phyloP scores from a whole-genome alignment of 2,113 vertebrate genomes.

The Dendrocopos noguchii region DNA sequence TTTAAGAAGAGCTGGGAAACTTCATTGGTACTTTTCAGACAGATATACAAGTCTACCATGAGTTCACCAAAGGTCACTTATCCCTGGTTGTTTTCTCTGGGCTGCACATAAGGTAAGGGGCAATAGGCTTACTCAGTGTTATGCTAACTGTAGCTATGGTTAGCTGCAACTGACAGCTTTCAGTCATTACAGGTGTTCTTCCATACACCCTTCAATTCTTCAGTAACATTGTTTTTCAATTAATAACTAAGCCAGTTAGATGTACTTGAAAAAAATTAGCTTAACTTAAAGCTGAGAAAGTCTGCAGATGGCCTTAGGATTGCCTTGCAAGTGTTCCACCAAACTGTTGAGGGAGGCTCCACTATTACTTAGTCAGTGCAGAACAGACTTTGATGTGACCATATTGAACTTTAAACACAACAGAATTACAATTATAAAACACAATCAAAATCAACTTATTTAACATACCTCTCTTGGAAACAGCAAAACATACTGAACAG shows the following conservation, averaged over 20 bases:
- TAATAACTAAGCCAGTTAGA: neutral
- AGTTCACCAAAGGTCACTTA: neutral
- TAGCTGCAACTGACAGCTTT: neutral
- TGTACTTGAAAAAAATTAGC: neutral
- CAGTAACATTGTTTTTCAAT: neutral
- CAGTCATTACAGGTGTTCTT: neutral
- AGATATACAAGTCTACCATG: neutral
- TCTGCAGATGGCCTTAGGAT: neutral
- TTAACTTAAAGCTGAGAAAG: neutral
- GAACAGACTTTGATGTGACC: neutral
- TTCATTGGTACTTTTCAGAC: neutral
- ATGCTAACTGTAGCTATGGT: neutral
- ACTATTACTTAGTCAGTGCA: neutral
- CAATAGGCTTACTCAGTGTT: neutral
- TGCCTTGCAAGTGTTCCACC: neutral
- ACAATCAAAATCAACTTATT: neutral
- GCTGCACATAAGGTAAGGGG: rapidly evolving
- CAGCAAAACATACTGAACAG: neutral
- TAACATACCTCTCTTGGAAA: neutral
- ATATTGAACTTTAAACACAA: neutral
- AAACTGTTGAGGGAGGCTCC: neutral
- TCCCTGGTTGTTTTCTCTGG: neutral
- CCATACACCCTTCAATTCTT: neutral
- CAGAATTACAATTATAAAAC: neutral
- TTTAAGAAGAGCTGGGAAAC: neutral